Percentiles rank a stretch among this genome's conserved stretches.
These are phyloP conservation scores for Drosophila littoralis DNA, from an alignment of 1,140 invertebrate genomes.

Conservation along the genomic window DNA sequence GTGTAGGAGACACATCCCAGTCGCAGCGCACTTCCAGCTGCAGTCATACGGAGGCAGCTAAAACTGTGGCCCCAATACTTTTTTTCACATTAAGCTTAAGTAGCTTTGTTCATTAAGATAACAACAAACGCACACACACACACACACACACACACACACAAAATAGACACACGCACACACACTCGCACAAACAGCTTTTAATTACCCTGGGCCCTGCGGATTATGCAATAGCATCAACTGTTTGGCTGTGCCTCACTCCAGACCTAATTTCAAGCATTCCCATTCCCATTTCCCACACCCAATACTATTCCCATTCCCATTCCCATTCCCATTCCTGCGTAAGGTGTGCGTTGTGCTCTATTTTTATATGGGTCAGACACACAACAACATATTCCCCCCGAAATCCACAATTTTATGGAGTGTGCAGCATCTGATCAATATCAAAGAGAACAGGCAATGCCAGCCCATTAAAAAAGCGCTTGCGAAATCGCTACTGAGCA, in stretches of 20 bases:
- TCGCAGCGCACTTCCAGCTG: background rate
- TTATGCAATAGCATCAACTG: conserved; percentile 57
- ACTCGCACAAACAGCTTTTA: conserved; percentile 36
- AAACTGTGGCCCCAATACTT: conserved; percentile 59
- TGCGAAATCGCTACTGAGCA: conserved; percentile 48
- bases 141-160: background rate
- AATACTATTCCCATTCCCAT: conserved; percentile 1
- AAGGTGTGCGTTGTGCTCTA: conserved; percentile 61
- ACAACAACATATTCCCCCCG: conserved; percentile 13
- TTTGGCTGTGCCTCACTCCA: conserved; percentile 16
- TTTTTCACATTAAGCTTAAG: conserved; percentile 68
- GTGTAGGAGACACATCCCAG: conserved; percentile 11
- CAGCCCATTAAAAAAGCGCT: conserved; percentile 53
- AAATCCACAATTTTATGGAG: conserved; percentile 33
- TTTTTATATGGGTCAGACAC: conserved; percentile 58
- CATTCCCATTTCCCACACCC: background rate
- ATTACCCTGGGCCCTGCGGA: conserved; percentile 51
- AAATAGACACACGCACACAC: conserved; percentile 5
- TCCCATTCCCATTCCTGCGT: background rate
- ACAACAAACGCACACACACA: conserved; percentile 26
- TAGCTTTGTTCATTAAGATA: conserved; percentile 73
- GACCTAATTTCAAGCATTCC: background rate
- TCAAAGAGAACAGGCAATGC: conserved; percentile 40
- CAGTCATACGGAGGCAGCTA: background rate
- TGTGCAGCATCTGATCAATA: conserved; percentile 63